Evolutionary conservation across 2,888 invertebrate genomes (phyloP).

Genomic region (Boloria selene): DNA sequence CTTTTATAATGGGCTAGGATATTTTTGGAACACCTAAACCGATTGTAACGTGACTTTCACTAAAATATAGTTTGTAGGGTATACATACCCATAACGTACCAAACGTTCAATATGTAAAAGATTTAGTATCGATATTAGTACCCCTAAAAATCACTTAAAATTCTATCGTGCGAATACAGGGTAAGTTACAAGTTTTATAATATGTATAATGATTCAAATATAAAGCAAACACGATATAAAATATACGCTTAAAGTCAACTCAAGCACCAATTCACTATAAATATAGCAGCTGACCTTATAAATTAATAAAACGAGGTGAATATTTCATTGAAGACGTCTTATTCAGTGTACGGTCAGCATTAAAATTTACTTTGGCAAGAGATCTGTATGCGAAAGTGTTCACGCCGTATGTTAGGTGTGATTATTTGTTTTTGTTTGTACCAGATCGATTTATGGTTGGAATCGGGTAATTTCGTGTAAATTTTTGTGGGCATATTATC

Average conservation of each 20-base stretch:
- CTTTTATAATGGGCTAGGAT: no score
- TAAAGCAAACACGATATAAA: no score
- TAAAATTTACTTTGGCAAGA: conserved; percentile 32
- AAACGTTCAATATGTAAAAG: no score
- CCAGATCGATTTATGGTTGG: conserved; percentile 29
- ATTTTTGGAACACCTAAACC: no score
- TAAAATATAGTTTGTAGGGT: no score
- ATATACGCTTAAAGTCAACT: not conserved
- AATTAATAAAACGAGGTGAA: conserved; percentile 6
- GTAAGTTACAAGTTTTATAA: no score
- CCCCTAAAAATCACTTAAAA: no score
- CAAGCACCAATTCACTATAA: not conserved
- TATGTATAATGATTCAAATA: no score
- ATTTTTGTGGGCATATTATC: conserved; percentile 20
- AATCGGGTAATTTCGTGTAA: conserved; percentile 16
- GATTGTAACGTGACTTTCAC: no score
- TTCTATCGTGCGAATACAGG: no score
- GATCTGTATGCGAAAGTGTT: conserved; percentile 18
- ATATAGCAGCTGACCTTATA: conserved; percentile 1
- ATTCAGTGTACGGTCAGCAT: conserved; percentile 13
- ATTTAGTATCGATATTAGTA: no score
- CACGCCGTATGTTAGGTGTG: conserved; percentile 24
- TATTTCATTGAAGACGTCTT: conserved; percentile 14
- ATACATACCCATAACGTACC: no score
- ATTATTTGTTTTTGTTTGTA: conserved; percentile 32